Percentiles rank a stretch among this genome's conserved stretches.
Evolutionary conservation across 1,140 invertebrate species (phyloP).

Genomic region (Musca domestica): DNA sequence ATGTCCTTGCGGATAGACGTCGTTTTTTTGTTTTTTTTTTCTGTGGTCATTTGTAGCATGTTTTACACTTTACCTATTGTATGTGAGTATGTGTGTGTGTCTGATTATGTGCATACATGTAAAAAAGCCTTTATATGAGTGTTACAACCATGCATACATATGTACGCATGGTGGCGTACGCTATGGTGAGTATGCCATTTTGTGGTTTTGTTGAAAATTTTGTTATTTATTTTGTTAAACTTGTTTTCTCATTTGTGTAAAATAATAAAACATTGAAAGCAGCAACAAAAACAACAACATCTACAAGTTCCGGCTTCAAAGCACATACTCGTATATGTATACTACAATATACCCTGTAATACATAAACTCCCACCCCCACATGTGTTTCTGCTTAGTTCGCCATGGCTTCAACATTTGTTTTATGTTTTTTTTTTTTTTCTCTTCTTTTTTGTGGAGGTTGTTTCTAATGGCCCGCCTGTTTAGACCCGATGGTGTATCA

Average conservation of each 20-base stretch:
- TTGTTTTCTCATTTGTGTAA: constrained; percentile 8
- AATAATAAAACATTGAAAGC: constrained; percentile 1
- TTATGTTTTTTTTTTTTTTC: not conserved
- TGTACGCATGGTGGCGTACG: not conserved
- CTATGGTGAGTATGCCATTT: not conserved
- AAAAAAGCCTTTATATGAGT: not conserved
- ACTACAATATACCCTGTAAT: not conserved
- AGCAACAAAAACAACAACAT: too few species aligned
- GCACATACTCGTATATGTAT: too few species aligned
- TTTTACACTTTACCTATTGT: not conserved
- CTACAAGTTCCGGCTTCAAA: too few species aligned
- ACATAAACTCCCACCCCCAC: not conserved
- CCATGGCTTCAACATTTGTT: not conserved
- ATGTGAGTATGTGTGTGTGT: too few species aligned
- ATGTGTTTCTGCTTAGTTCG: not conserved
- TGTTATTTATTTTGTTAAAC: constrained; percentile 20
- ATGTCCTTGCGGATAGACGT: constrained; percentile 13
- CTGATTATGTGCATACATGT: too few species aligned
- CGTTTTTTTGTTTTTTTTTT: not conserved
- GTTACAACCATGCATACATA: not conserved
- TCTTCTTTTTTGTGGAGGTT: not conserved
- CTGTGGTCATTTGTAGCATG: constrained; percentile 9
- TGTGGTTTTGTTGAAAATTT: constrained; percentile 14
- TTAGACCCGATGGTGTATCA: constrained; percentile 3
- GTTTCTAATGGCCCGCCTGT: constrained; percentile 12